Evolutionary conservation across 2,888 invertebrate species (phyloP).

Genomic region (Calephelis perditalis): DNA sequence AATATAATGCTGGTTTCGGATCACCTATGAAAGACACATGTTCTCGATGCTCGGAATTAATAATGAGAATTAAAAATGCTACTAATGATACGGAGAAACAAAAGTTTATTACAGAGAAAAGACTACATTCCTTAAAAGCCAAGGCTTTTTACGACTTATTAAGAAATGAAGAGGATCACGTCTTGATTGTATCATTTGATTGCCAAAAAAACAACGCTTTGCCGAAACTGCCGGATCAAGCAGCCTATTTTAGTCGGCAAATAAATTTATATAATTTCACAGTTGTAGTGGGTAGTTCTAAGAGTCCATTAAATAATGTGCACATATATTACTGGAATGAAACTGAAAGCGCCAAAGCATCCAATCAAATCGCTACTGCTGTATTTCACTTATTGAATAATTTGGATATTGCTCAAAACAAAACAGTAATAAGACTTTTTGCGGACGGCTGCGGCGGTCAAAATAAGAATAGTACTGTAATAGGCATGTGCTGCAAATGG

Average conservation of each 20-base stretch:
- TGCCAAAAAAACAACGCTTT: slow-evolving; percentile 5
- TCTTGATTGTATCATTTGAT: slow-evolving; percentile 2
- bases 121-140: slow-evolving; percentile 7
- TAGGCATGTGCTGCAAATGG: slow-evolving; percentile 5
- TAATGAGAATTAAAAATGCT: background rate
- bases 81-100: background rate
- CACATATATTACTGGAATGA: slow-evolving; percentile 4
- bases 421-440: slow-evolving; percentile 3
- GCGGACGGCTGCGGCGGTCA: slow-evolving; percentile 3
- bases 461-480: slow-evolving; percentile 4
- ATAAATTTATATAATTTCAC: background rate
- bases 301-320: background rate
- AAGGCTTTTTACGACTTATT: background rate
- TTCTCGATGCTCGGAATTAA: background rate
- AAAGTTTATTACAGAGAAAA: background rate
- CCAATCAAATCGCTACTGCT: slow-evolving; percentile 6
- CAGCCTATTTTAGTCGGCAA: slow-evolving; percentile 8
- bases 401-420: background rate
- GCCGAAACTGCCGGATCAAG: background rate
- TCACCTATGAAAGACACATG: slow-evolving; percentile 7
- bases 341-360: slow-evolving; percentile 6
- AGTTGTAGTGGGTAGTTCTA: too few relatives aligned
- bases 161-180: background rate
- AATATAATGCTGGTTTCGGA: slow-evolving; percentile 5
- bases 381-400: background rate